phyloP scores from a whole-genome alignment of 2,888 invertebrate genomes.

The Cataglyphis altisquamis region DNA sequence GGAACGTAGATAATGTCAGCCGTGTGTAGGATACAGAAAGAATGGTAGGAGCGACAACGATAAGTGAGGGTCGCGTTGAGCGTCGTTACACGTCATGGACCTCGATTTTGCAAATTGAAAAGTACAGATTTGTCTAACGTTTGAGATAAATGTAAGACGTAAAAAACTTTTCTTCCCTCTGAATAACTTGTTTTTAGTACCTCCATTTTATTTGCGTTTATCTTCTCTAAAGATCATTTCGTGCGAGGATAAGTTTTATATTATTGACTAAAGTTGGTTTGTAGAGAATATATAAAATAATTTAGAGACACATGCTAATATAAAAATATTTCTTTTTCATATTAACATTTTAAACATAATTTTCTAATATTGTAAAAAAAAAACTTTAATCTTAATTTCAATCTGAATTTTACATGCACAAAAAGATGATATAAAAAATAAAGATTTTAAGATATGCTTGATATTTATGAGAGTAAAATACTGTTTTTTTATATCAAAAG shows the following conservation, averaged over 20 bases:
- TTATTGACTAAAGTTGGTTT: not conserved
- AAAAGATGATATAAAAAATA: not conserved
- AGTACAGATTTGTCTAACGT: not conserved
- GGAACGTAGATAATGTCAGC: constrained; percentile 47
- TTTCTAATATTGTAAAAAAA: not conserved
- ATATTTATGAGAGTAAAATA: constrained; percentile 1
- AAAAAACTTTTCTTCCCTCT: not conserved
- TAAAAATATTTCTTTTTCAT: not conserved
- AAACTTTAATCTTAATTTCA: not conserved
- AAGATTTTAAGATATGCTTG: not conserved
- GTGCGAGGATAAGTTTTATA: not conserved
- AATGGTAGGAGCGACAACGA: constrained; percentile 23
- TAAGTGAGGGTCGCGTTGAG: constrained; percentile 30
- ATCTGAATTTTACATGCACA: not conserved
- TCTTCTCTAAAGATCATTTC: not conserved
- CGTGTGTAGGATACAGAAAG: constrained; percentile 22
- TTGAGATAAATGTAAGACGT: not conserved
- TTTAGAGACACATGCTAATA: not conserved
- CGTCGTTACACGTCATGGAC: not conserved
- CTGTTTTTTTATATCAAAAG: not conserved
- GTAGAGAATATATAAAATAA: not conserved
- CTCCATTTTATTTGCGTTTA: not conserved
- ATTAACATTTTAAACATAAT: not conserved
- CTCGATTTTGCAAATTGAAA: constrained; percentile 36
- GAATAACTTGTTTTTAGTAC: not conserved